Evolutionary conservation across 2,797 vertebrate species (phyloP).

Genomic region (Chiloscyllium punctatum): DNA sequence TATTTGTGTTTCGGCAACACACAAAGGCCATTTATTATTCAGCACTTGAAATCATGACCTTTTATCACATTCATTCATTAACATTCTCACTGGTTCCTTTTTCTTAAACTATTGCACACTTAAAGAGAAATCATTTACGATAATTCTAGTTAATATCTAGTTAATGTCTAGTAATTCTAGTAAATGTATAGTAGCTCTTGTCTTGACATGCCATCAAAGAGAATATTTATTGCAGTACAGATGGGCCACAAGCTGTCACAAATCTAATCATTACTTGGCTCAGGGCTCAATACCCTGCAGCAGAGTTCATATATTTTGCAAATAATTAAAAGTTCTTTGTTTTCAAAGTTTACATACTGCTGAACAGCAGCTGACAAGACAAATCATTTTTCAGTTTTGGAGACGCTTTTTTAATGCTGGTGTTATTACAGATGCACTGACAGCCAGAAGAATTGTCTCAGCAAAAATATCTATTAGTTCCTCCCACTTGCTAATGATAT

Average conservation of each 20-base stretch:
- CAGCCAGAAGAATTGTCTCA: background rate
- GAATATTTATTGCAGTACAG: background rate
- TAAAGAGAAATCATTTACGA: conserved; percentile 12
- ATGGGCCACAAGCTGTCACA: background rate
- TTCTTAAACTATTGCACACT: background rate
- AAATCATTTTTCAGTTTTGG: background rate
- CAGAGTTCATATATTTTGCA: background rate
- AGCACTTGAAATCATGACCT: background rate
- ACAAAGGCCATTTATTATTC: conserved; percentile 8
- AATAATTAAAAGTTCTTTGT: background rate
- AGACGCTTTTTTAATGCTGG: background rate
- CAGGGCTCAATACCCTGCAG: background rate
- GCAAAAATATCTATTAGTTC: too few relatives aligned
- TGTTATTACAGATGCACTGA: background rate
- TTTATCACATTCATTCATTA: conserved; percentile 8
- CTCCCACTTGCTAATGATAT: background rate
- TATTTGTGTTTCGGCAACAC: background rate
- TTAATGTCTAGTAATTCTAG: too few relatives aligned
- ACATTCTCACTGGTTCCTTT: background rate
- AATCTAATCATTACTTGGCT: background rate
- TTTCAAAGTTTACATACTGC: background rate
- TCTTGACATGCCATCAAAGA: background rate
- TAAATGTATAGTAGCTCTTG: background rate
- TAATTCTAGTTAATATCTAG: background rate
- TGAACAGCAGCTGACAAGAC: background rate